phyloP scores from a whole-genome alignment of 2,797 vertebrate species.

The Acrossocheilus wenchowensis region DNA sequence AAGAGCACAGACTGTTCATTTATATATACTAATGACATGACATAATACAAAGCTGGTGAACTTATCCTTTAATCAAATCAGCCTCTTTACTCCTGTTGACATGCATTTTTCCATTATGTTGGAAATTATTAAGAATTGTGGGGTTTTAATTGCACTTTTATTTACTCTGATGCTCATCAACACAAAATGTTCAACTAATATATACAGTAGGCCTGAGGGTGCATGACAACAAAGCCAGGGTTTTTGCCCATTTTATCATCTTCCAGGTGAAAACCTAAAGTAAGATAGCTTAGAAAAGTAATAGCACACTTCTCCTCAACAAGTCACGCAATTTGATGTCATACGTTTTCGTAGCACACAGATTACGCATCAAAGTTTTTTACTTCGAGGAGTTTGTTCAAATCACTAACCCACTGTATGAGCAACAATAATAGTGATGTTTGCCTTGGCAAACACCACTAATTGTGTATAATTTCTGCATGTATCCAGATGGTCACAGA shows the following conservation, averaged over 20 bases:
- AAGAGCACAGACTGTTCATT: too few relatives aligned
- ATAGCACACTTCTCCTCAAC: not conserved
- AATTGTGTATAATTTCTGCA: not conserved
- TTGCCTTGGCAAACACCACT: not conserved
- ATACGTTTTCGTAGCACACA: not conserved
- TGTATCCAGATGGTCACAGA: not conserved
- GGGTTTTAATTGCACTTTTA: not conserved
- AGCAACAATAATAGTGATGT: not conserved
- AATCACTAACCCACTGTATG: not conserved
- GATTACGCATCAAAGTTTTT: not conserved
- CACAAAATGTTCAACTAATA: too few relatives aligned
- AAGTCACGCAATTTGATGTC: not conserved
- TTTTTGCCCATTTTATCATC: not conserved
- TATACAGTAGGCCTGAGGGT: not conserved
- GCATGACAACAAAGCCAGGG: not conserved
- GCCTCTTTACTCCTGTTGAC: too few relatives aligned
- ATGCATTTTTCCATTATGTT: too few relatives aligned
- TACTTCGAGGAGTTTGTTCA: not conserved
- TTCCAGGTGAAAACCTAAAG: not conserved
- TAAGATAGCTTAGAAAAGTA: not conserved
- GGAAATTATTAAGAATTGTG: too few relatives aligned
- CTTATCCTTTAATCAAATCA: too few relatives aligned
- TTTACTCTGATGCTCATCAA: not conserved
- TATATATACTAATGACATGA: too few relatives aligned
- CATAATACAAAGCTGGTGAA: too few relatives aligned